Evolutionary conservation across 2,797 vertebrate genomes (phyloP), one percentile per base, ranked within the genome.

Genomic region (Numenius phaeopus): DNA sequence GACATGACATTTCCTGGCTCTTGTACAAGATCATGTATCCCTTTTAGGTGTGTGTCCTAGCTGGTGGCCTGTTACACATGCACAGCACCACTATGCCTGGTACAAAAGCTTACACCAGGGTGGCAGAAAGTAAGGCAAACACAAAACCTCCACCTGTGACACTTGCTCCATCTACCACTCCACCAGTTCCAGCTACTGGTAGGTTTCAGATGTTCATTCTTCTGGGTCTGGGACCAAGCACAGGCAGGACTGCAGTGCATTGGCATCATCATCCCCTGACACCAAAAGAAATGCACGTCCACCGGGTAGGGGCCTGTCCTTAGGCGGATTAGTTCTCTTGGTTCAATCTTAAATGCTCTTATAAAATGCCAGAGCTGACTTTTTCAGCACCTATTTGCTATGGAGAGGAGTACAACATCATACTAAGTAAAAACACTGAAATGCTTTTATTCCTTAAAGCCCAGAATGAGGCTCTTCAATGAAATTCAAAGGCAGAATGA

Each of bases 401-500:
- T 21, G 30, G 77, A 81, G 37, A 87, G 80, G 59, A 75, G 3
- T 29, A 65, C 34, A 67, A 44, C 23, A 29, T 55, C 77, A 84
- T 58, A 84, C n/a, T 62, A 88, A 91, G 62, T 72, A 95, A 88
- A 95, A 84, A 37, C 47, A 73, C 37, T 57, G 70, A 75, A 59
- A 83, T 2, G 0, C 3, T 84, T 89, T 75, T 81, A 49, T 89
- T 95, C 39, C 49, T 94, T 84, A 79, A 93, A 76, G n/a, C 18
- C 19, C n/a, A 69, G 72, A 72, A 57, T 2, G 6, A 87, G 20
- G 39, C 4, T 83, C 13, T 93, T 55, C 86, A 91, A 92, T 83
- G 42, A 93, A 61, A 91, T 66, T 90, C 47, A 47, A 87, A 94
- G 65, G 62, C 59, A 79, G 71, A 95, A 90, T 59, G 89, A 89